A percentile compares a stretch with the other conserved stretches of the same genome.
phyloP scores from a whole-genome alignment of 2,113 vertebrate species.

The Nerophis lumbriciformis region DNA sequence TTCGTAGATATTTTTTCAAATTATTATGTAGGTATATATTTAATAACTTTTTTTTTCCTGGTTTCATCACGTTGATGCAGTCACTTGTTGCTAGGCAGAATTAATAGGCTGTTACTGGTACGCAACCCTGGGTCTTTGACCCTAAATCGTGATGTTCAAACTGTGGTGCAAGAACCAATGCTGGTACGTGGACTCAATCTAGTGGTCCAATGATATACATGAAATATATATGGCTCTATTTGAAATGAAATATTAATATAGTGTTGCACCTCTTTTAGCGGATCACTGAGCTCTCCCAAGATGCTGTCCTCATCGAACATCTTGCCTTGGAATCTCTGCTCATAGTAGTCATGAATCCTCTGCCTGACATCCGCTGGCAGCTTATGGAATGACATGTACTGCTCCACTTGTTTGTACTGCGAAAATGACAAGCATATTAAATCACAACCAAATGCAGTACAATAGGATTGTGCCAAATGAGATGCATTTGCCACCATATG shows the following conservation, averaged over 20 bases:
- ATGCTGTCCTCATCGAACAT: constrained; percentile 98
- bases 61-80: too few relatives aligned
- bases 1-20: too few relatives aligned
- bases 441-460: constrained; percentile 13
- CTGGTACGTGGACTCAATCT: too few relatives aligned
- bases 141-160: too few relatives aligned
- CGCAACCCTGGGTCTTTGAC: too few relatives aligned
- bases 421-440: constrained; percentile 29
- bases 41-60: too few relatives aligned
- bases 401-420: constrained; percentile 98
- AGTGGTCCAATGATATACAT: too few relatives aligned
- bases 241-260: neutral
- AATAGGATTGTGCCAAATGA: constrained; percentile 7
- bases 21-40: too few relatives aligned
- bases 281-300: constrained; percentile 93
- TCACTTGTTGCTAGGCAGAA: too few relatives aligned
- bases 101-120: too few relatives aligned
- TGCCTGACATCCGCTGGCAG: constrained; percentile 91
- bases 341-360: constrained; percentile 98
- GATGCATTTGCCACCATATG: constrained; percentile 39
- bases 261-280: constrained; percentile 87
- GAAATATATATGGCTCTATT: too few relatives aligned
- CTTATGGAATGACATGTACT: constrained; percentile 99
- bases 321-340: constrained; percentile 96
- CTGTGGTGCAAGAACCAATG: too few relatives aligned